These are phyloP conservation scores for Syrphus vitripennis DNA, from an alignment of 2,888 invertebrate genomes.

Conservation along the genomic window DNA sequence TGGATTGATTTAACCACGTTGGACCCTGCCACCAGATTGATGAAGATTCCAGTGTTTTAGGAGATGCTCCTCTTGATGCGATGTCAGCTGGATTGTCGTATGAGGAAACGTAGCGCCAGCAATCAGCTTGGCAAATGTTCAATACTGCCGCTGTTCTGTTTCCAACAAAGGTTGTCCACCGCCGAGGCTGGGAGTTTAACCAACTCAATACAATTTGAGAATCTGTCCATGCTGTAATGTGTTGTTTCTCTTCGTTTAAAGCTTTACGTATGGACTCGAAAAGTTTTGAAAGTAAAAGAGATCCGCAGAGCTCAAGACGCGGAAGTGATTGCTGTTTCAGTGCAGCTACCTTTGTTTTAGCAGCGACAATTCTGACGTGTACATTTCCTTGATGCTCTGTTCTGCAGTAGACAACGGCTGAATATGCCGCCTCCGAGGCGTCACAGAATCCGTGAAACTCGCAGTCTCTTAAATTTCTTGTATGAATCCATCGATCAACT, in stretches of 20 bases:
- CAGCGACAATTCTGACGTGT: not conserved
- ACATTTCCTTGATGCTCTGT: not conserved
- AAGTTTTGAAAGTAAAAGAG: not conserved
- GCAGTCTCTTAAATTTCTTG: not conserved
- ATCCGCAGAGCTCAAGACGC: slow-evolving; percentile 1
- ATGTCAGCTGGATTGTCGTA: not conserved
- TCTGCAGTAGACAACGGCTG: not conserved
- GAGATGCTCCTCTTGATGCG: not conserved
- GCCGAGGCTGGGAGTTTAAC: not conserved
- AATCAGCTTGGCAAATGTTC: not conserved
- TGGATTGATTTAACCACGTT: not conserved
- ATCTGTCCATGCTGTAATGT: not conserved
- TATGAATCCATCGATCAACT: not conserved
- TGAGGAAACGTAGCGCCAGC: not conserved
- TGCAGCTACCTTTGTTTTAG: not conserved
- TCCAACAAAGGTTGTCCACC: not conserved
- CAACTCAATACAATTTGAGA: not conserved
- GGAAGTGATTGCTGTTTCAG: not conserved
- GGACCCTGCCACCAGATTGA: not conserved
- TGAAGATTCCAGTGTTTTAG: not conserved
- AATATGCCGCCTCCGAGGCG: not conserved
- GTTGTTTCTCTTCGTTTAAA: not conserved
- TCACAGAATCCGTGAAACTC: not conserved
- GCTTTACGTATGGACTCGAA: not conserved
- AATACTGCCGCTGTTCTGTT: not conserved